Evolutionary conservation across 2,888 invertebrate genomes (phyloP).

Genomic region (Cephalotes varians): DNA sequence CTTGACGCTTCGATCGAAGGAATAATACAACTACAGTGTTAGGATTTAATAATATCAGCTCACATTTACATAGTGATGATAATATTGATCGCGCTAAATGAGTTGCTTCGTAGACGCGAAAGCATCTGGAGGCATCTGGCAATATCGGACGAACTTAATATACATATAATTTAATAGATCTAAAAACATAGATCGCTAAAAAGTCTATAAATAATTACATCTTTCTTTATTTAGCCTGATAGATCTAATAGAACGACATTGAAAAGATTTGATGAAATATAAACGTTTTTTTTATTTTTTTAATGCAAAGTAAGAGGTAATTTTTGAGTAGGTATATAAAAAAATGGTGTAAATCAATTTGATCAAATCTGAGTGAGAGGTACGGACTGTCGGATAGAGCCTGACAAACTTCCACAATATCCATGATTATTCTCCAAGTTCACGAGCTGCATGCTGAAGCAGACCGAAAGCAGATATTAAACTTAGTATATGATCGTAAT

Average conservation of each 20-base stretch:
- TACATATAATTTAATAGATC: not conserved
- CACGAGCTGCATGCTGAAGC: slow-evolving; percentile 69
- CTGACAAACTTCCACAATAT: slow-evolving; percentile 82
- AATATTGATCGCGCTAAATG: not conserved
- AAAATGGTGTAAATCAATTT: slow-evolving; percentile 11
- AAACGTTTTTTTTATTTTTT: not conserved
- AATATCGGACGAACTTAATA: too few species aligned
- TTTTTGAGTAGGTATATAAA: not conserved
- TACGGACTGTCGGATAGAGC: slow-evolving; percentile 58
- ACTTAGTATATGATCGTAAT: slow-evolving; percentile 85
- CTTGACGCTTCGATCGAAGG: not conserved
- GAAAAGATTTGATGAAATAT: not conserved
- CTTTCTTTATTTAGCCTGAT: not conserved
- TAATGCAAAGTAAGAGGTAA: not conserved
- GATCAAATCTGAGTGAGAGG: not conserved
- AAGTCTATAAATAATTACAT: not conserved
- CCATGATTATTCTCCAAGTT: slow-evolving; percentile 64
- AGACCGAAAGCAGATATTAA: slow-evolving; percentile 81
- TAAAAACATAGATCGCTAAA: not conserved
- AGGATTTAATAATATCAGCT: not conserved
- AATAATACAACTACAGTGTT: not conserved
- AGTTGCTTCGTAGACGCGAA: slow-evolving; percentile 30
- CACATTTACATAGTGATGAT: slow-evolving; percentile 3
- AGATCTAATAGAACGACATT: not conserved
- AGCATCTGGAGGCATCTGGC: slow-evolving; percentile 58